Evolutionary conservation across 2,888 invertebrate genomes (phyloP).

Genomic region (Zygothrica quintamaculata): DNA sequence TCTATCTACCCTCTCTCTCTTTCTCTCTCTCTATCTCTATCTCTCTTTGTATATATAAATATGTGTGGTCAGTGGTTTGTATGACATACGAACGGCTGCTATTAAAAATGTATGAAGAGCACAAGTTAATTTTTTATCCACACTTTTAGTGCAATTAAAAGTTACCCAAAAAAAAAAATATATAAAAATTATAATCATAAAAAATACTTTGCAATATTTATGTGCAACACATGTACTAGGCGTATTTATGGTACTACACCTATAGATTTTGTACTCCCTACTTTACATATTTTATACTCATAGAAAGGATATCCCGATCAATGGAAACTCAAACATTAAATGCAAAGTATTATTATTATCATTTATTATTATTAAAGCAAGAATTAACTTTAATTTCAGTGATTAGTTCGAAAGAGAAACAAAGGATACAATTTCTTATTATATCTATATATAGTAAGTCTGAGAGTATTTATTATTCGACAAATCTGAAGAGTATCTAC

Average conservation of each 20-base stretch:
- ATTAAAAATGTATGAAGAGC: constrained; percentile 78
- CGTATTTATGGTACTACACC: constrained; percentile 59
- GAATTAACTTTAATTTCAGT: too few relatives aligned
- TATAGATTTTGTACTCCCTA: constrained; percentile 37
- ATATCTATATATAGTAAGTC: neutral
- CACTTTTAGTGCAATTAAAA: constrained; percentile 75
- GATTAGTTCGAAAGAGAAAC: too few relatives aligned
- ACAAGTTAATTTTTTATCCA: constrained; percentile 75
- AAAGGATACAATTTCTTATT: too few relatives aligned
- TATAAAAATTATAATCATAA: constrained; percentile 19
- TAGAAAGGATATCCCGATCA: constrained; percentile 1
- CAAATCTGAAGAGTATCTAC: too few relatives aligned
- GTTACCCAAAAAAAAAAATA: constrained; percentile 45
- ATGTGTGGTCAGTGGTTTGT: constrained; percentile 52
- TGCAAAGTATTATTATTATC: too few relatives aligned
- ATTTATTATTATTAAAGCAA: too few relatives aligned
- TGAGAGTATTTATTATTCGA: constrained; percentile 1
- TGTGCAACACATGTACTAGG: constrained; percentile 69
- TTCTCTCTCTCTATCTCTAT: neutral
- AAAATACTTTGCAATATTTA: constrained; percentile 63
- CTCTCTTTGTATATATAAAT: constrained; percentile 6
- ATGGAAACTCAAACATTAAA: too few relatives aligned
- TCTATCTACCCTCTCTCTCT: neutral
- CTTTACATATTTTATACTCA: neutral
- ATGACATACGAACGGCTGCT: constrained; percentile 40